Evolutionary conservation across 2,113 vertebrate species (phyloP), one percentile per base, ranked within the genome.

Genomic region (Aspidoscelis tigris): DNA sequence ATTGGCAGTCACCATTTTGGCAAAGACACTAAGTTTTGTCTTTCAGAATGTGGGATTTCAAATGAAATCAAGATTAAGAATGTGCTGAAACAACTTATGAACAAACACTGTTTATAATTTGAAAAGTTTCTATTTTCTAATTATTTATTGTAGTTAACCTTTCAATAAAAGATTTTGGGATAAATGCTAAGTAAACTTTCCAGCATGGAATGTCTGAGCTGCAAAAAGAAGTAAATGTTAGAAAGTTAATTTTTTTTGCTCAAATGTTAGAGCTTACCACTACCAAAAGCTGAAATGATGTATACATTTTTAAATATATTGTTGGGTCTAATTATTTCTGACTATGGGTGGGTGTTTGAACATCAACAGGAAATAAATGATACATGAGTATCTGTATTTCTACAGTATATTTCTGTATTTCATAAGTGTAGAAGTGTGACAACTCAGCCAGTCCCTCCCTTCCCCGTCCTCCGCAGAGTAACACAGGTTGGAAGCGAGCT

Each of bases 1-100:
- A 74, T 47, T 74, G 21, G 72, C 43, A 74, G 72, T 47, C 43
- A 47, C 5, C 20, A 74, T 21, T 74, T 47, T 72, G 70, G 39
- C 39, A 72, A 41, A 21, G 21, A 10, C 33, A 74, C 72, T 74
- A 24, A 61, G 4, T 74, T 72, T 24, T 74, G 72, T 47, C 8
- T 74, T 74, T 74, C 72, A 74, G 47, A 47, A 74, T 74, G 44
- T 47, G 41, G 70, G 41, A 72, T 41, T 72, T 72, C 33, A 71
- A 39, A 73, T 73, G 41, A 73, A 41, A 73, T 44, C 41, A 73
- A 41, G 18, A 44, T 44, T 73, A 41, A 73, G 39, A 44, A 22
- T 44, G 18, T 41, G n/a, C 39, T 71, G 68, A 61, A 61, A 61
- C 58, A 61, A 61, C 58, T 61, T 61, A 14, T 61, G 58, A 61